These are phyloP conservation scores for Microplitis demolitor DNA, from an alignment of 1,140 invertebrate species.

Conservation along the genomic window DNA sequence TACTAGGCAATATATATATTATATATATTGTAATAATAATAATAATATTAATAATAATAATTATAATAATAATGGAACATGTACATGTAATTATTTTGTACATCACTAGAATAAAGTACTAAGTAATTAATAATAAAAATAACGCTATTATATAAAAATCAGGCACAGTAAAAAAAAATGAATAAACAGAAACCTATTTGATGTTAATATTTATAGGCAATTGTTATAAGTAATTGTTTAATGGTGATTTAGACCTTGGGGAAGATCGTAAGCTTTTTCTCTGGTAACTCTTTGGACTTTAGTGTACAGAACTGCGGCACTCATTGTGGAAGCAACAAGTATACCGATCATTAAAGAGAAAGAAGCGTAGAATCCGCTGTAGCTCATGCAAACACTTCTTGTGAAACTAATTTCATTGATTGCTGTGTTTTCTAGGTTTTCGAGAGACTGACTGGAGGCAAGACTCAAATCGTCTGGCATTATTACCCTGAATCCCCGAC, in stretches of 20 bases:
- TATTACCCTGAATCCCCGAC: conserved; percentile 69
- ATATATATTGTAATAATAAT: conserved; percentile 31
- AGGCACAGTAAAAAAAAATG: too few species aligned
- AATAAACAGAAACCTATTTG: background rate
- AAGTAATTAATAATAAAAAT: too few species aligned
- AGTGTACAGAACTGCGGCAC: conserved; percentile 47
- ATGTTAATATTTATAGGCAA: background rate
- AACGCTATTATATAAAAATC: too few species aligned
- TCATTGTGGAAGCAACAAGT: conserved; percentile 46
- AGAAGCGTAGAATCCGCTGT: conserved; percentile 49
- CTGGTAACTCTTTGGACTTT: conserved; percentile 48
- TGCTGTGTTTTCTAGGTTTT: conserved; percentile 42
- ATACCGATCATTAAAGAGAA: conserved; percentile 49
- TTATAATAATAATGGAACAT: too few species aligned
- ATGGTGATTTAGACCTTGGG: conserved; percentile 16
- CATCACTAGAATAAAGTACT: too few species aligned
- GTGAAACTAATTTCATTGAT: conserved; percentile 36
- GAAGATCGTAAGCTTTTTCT: conserved; percentile 41
- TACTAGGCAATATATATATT: conserved; percentile 33
- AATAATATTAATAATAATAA: conserved; percentile 28
- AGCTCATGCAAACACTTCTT: conserved; percentile 50
- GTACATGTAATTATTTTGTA: too few species aligned
- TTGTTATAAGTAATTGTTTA: background rate
- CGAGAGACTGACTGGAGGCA: conserved; percentile 40
- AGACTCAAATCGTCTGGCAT: conserved; percentile 68